Conservation (phyloP, 92 coral and sea anemone genomes). For the Heliopora coerulea region DNA sequence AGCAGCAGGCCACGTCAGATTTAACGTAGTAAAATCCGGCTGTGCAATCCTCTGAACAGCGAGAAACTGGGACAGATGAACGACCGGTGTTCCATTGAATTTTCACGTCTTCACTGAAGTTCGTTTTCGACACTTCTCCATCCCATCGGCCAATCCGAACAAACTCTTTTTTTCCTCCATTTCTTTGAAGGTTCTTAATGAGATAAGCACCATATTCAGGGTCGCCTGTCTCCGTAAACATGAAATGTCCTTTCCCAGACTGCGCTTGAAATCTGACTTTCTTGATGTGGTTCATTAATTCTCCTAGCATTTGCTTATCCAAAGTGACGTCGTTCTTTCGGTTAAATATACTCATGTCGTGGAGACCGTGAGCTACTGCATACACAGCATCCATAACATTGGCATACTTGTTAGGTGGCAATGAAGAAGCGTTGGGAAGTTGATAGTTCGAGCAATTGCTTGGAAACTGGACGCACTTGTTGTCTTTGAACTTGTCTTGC, state of each 20-base stretch:
- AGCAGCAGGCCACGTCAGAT: slow-evolving; percentile 75
- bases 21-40: slow-evolving; percentile 76
- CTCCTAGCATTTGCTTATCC: slow-evolving; percentile 46
- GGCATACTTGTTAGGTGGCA: slow-evolving; percentile 92
- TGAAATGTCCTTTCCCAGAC: slow-evolving; percentile 61
- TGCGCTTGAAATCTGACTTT: slow-evolving; percentile 71
- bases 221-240: slow-evolving; percentile 77
- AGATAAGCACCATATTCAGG: slow-evolving; percentile 79
- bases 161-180: slow-evolving; percentile 56
- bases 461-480: background rate
- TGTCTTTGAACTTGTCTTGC: background rate
- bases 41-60: slow-evolving; percentile 72
- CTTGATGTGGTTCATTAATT: slow-evolving; percentile 58
- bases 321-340: slow-evolving; percentile 48
- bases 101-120: slow-evolving; percentile 29
- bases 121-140: slow-evolving; percentile 58
- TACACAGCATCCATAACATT: slow-evolving; percentile 97
- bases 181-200: slow-evolving; percentile 76
- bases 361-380: slow-evolving; percentile 68
- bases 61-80: slow-evolving; percentile 56
- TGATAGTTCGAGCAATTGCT: slow-evolving; percentile 34
- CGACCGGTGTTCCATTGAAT: slow-evolving; percentile 78
- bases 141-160: slow-evolving; percentile 73
- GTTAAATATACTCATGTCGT: slow-evolving; percentile 52
- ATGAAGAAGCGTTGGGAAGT: slow-evolving; percentile 56